Evolutionary conservation across 1,140 invertebrate genomes (phyloP).

Genomic region (Dryas iulia): DNA sequence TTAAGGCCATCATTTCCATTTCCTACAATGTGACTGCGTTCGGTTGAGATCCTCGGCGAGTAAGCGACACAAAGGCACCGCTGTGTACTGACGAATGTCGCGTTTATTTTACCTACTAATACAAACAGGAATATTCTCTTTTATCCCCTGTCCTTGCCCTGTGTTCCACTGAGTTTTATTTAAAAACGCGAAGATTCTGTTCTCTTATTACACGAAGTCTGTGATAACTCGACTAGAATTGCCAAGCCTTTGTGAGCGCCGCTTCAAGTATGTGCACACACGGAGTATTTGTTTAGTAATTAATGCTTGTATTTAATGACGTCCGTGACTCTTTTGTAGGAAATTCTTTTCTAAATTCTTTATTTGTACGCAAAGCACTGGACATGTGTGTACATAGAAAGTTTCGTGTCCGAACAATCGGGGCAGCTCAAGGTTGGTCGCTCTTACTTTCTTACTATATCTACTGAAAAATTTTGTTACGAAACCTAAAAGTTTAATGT

Average conservation of each 20-base stretch:
- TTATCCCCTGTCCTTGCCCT: slow-evolving; percentile 29
- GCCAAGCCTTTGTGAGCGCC: slow-evolving; percentile 44
- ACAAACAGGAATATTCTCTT: slow-evolving; percentile 52
- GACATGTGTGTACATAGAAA: slow-evolving; percentile 12
- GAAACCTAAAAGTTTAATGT: not conserved
- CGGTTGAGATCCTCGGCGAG: slow-evolving; percentile 4
- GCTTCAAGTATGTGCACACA: slow-evolving; percentile 33
- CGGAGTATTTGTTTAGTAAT: slow-evolving; percentile 39
- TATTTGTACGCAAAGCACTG: slow-evolving; percentile 20
- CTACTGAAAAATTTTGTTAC: not conserved
- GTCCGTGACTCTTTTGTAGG: slow-evolving; percentile 33
- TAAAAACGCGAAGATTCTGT: slow-evolving; percentile 48
- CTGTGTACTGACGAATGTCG: slow-evolving; percentile 35
- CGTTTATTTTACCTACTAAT: slow-evolving; percentile 46
- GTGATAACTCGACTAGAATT: slow-evolving; percentile 59
- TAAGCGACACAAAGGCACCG: slow-evolving; percentile 16
- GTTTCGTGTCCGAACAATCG: not conserved
- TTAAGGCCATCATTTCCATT: not conserved
- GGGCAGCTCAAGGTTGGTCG: not conserved
- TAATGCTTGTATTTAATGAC: slow-evolving; percentile 40
- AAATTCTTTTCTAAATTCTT: slow-evolving; percentile 26
- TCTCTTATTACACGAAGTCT: slow-evolving; percentile 53
- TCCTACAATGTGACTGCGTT: not conserved
- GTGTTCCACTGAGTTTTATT: slow-evolving; percentile 52
- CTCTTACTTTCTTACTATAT: not conserved